A percentile compares a stretch with the other conserved stretches of the same genome.
Evolutionary conservation across 2,888 invertebrate genomes (phyloP).

Genomic region (Ceraclea dissimilis): DNA sequence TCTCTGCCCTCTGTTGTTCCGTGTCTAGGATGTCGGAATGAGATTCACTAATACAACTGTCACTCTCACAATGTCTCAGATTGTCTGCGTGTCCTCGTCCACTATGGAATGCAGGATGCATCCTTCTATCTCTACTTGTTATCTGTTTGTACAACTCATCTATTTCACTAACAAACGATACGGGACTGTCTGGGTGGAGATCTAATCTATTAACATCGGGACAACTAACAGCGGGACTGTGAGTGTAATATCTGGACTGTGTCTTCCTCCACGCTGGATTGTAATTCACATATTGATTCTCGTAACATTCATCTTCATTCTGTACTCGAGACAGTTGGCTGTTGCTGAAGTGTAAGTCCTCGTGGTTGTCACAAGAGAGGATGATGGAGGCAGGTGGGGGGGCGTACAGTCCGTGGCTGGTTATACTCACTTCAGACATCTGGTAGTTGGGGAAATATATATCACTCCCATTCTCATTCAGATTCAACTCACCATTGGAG

Average conservation of each 20-base stretch:
- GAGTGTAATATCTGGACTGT: constrained; percentile 40
- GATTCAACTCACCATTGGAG: constrained; percentile 34
- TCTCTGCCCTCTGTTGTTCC: constrained; percentile 37
- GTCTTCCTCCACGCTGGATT: constrained; percentile 45
- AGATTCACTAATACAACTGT: constrained; percentile 46
- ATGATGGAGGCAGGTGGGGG: constrained; percentile 51
- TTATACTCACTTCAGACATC: constrained; percentile 57
- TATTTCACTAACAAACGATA: constrained; percentile 49
- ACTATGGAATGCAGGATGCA: constrained; percentile 36
- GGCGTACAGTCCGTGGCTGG: constrained; percentile 56
- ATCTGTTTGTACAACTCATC: constrained; percentile 67
- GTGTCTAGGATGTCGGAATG: constrained; percentile 34
- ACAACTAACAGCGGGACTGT: constrained; percentile 41
- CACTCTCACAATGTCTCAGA: constrained; percentile 41
- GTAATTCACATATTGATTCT: constrained; percentile 50
- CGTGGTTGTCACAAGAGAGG: constrained; percentile 46
- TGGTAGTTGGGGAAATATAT: constrained; percentile 54
- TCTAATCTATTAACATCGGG: constrained; percentile 43
- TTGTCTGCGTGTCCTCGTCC: constrained; percentile 44
- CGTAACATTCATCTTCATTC: constrained; percentile 43
- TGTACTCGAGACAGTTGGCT: constrained; percentile 21
- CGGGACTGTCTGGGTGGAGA: constrained; percentile 35
- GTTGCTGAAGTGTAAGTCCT: constrained; percentile 37
- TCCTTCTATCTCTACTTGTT: constrained; percentile 39
- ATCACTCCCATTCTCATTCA: constrained; percentile 53